Conservation (phyloP, 2,113 vertebrate genomes). For the Meriones unguiculatus region DNA sequence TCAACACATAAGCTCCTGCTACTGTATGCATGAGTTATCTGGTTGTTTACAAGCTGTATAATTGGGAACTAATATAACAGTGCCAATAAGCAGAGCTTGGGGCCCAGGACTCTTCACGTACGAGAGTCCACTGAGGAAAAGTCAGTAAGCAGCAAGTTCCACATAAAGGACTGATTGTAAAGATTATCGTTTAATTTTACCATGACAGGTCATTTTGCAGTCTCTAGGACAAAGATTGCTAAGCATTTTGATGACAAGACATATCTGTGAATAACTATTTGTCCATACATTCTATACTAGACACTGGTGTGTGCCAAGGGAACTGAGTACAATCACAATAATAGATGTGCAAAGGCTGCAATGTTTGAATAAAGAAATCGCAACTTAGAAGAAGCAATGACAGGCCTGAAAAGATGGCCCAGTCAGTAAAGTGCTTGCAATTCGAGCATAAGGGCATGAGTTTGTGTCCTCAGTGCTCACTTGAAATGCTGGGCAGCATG, state of each 20-base stretch:
- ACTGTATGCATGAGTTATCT: background rate
- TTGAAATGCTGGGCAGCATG: background rate
- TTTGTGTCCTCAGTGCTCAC: background rate
- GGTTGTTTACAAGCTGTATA: background rate
- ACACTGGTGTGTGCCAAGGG: background rate
- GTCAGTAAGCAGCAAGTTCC: background rate
- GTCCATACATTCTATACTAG: background rate
- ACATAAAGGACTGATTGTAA: background rate
- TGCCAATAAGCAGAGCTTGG: background rate
- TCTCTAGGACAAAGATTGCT: background rate
- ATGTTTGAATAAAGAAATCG: background rate
- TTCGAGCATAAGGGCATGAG: background rate
- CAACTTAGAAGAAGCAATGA: background rate
- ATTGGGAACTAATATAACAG: background rate
- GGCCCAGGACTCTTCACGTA: background rate
- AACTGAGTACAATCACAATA: background rate
- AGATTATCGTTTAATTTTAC: background rate
- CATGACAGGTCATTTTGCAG: background rate
- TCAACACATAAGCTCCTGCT: background rate
- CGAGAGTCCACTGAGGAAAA: background rate
- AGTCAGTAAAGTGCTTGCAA: background rate
- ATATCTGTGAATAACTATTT: background rate
- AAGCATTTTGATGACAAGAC: background rate
- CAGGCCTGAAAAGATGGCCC: background rate
- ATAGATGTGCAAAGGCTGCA: accelerated